A percentile compares a stretch with the other conserved stretches of the same genome.
phyloP scores from a whole-genome alignment of 2,797 vertebrate species.

The Muscicapa comitata region DNA sequence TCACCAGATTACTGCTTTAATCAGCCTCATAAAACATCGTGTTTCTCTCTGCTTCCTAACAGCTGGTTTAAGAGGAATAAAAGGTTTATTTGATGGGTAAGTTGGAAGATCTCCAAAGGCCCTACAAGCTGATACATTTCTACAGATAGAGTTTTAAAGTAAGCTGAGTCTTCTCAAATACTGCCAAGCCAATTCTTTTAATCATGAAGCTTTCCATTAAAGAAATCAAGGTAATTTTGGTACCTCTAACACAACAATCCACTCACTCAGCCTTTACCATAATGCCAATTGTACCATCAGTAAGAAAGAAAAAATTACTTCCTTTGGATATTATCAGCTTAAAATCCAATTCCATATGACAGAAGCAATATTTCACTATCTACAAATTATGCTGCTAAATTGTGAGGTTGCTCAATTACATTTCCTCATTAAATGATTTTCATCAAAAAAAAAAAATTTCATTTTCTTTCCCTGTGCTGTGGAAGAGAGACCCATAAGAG shows the following conservation, averaged over 20 bases:
- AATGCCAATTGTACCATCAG: background rate
- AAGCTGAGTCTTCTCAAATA: background rate
- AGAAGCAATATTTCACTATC: background rate
- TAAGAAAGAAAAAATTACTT: background rate
- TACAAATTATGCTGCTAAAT: background rate
- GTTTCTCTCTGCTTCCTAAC: slow-evolving; percentile 20
- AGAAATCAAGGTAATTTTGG: background rate
- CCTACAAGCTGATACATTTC: background rate
- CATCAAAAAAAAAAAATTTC: background rate
- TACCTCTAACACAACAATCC: background rate
- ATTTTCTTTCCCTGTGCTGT: background rate
- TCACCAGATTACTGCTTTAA: slow-evolving; percentile 43
- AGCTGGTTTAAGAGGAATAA: slow-evolving; percentile 52
- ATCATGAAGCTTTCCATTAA: background rate
- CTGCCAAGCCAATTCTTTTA: background rate
- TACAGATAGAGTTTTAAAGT: background rate
- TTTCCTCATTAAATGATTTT: background rate
- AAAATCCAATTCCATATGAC: background rate
- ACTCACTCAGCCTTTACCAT: background rate
- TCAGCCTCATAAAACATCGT: background rate
- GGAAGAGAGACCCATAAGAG: background rate
- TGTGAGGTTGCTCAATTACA: background rate
- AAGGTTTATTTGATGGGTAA: slow-evolving; percentile 4
- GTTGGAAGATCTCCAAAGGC: background rate
- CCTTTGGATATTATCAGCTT: background rate